A percentile compares a stretch with the other conserved stretches of the same genome.
phyloP scores from a whole-genome alignment of 2,113 vertebrate genomes.

The Peromyscus leucopus region DNA sequence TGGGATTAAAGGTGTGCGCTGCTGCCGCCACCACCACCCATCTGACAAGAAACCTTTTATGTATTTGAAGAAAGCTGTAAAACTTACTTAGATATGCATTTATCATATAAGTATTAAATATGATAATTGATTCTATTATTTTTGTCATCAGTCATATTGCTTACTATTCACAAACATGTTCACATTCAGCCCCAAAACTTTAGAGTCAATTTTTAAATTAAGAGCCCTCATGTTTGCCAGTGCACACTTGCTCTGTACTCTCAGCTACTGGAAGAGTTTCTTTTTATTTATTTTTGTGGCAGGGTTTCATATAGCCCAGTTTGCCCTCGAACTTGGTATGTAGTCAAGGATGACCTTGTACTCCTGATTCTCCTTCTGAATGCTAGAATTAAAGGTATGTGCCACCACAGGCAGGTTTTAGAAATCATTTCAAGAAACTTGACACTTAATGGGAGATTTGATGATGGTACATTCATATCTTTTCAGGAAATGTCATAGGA shows the following conservation, averaged over 20 bases:
- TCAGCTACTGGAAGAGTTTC: background rate
- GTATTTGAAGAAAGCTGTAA: background rate
- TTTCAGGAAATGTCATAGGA: background rate
- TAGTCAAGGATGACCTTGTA: background rate
- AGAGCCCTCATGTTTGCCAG: background rate
- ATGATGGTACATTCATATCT: background rate
- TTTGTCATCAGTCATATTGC: background rate
- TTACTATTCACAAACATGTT: background rate
- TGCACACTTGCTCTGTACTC: background rate
- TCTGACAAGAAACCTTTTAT: too few species aligned
- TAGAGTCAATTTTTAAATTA: constrained; percentile 25
- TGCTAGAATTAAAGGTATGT: background rate
- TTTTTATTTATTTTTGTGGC: background rate
- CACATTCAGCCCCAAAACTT: constrained; percentile 33
- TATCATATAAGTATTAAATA: background rate
- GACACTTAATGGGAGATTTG: background rate
- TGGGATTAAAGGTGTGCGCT: too few species aligned
- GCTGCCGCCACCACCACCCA: too few species aligned
- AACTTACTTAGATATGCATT: constrained; percentile 12
- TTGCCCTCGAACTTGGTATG: background rate
- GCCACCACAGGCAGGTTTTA: background rate
- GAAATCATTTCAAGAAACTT: background rate
- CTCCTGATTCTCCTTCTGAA: background rate
- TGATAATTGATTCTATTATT: background rate
- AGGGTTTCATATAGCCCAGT: background rate